These are phyloP conservation scores for Antidorcas marsupialis DNA, from an alignment of 2,113 vertebrate species.

Conservation along the genomic window DNA sequence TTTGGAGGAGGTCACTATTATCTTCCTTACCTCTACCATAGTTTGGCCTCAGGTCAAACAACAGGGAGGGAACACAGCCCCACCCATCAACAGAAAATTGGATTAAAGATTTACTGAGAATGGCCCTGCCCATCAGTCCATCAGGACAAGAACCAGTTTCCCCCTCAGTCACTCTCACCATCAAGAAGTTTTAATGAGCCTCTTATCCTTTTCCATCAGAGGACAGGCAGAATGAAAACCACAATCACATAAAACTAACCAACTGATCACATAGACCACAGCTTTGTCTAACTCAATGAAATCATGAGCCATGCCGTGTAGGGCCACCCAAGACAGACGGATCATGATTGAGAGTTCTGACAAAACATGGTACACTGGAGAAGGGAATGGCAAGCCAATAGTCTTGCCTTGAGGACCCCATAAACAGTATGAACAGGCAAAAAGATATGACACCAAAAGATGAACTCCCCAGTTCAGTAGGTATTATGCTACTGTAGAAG, in stretches of 20 bases:
- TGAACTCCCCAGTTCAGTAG: rapidly evolving
- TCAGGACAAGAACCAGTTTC: background rate
- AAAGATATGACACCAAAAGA: background rate
- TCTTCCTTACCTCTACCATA: background rate
- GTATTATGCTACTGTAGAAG: background rate
- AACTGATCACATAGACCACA: background rate
- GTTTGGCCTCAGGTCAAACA: background rate
- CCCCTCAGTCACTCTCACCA: background rate
- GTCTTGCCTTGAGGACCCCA: background rate
- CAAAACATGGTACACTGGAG: background rate
- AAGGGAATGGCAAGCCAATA: background rate
- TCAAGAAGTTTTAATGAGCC: background rate
- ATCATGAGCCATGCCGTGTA: background rate
- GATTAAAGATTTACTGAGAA: background rate
- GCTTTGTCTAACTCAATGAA: background rate
- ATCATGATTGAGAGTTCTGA: background rate
- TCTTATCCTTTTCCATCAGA: background rate
- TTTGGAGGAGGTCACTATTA: background rate
- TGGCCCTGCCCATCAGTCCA: background rate
- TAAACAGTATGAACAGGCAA: background rate
- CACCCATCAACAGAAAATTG: background rate
- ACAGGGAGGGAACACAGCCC: background rate
- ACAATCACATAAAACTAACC: background rate
- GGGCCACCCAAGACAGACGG: background rate
- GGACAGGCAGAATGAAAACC: background rate